Evolutionary conservation across 2,797 vertebrate genomes (phyloP), one percentile per base, ranked within the genome.

Genomic region (Erethizon dorsatum): DNA sequence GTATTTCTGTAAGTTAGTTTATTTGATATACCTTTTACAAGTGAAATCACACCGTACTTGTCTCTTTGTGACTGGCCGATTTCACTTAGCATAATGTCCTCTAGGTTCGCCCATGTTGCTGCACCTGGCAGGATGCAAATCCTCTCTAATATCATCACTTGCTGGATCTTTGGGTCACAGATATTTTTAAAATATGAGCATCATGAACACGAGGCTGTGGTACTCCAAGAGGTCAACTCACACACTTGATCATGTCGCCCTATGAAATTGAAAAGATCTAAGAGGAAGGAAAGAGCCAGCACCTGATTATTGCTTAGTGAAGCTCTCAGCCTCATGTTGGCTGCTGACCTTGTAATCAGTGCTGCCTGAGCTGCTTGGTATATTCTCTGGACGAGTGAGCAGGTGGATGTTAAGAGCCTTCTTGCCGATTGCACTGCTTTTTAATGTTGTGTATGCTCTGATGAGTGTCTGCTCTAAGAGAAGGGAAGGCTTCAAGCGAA

Each of bases 341-440:
- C 73, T 37, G 10, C 83, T 84, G 83, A 95, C 54, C 84, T 96
- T 88, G 89, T 54, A 88, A 94, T 90, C 87, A 63, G 33, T 69
- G 67, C 65, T 75, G 56, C 45, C 69, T 52, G 67, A 91, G 80
- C 67, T 91, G 80, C 56, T 91, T 45, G 6, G 69, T 91, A 33
- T 47, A 67, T 20, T 88, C 84, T 95, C 87, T 94, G 87, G 67
- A 85, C 1, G 10, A 85, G 59, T 17, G 82, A 96, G 84, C 87
- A 94, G 85, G 57, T 84, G 65, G 73, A 67, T 82, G 52, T 85
- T 78, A 73, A 93, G 65, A 90, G 59, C 71, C 33, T 78, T 63
- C 86, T 92, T 11, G 22, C 33, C 47, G 67, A 93, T n/a, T 88
- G 84, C 15, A 33, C 18, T 73, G 45, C 69, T 71, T 87, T 8